Conservation (phyloP, 2,888 invertebrate species). For the Cylloceria caligata region DNA sequence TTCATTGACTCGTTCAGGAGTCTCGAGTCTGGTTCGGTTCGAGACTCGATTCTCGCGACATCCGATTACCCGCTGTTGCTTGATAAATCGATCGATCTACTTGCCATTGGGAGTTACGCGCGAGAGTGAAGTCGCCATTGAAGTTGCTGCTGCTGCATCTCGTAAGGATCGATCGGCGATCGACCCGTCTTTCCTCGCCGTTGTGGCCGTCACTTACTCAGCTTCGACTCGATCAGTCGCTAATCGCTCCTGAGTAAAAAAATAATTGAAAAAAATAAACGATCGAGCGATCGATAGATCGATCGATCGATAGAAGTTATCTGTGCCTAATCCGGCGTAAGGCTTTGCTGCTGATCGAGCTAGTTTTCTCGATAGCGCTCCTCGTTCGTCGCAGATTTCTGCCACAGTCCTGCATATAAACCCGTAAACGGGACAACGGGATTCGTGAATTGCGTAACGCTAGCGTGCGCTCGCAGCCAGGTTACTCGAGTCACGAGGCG, state of each 20-base stretch:
- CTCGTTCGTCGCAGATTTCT: slow-evolving; percentile 38
- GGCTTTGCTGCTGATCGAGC: slow-evolving; percentile 33
- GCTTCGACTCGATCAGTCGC: slow-evolving; percentile 25
- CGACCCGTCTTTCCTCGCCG: slow-evolving; percentile 12
- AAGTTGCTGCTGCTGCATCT: slow-evolving; percentile 12
- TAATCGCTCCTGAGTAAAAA: slow-evolving; percentile 37
- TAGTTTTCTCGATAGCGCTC: slow-evolving; percentile 50
- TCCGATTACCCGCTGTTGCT: slow-evolving; percentile 11
- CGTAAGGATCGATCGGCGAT: slow-evolving; percentile 47
- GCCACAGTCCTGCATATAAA: neutral
- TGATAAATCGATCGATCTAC: slow-evolving; percentile 38
- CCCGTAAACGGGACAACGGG: slow-evolving; percentile 74
- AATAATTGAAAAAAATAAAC: neutral
- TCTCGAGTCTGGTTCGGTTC: neutral
- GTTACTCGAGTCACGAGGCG: slow-evolving; percentile 4
- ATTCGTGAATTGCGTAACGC: slow-evolving; percentile 74
- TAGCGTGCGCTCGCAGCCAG: slow-evolving; percentile 12
- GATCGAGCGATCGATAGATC: neutral
- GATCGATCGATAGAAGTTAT: slow-evolving; percentile 35
- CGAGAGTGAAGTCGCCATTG: slow-evolving; percentile 39
- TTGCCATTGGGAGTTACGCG: slow-evolving; percentile 49
- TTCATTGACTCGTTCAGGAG: slow-evolving; percentile 48
- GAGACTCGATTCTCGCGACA: slow-evolving; percentile 27
- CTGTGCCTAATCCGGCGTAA: slow-evolving; percentile 32
- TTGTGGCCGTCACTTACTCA: slow-evolving; percentile 33